Conservation (phyloP, 2,888 invertebrate species). For the Gryllus longicercus region DNA sequence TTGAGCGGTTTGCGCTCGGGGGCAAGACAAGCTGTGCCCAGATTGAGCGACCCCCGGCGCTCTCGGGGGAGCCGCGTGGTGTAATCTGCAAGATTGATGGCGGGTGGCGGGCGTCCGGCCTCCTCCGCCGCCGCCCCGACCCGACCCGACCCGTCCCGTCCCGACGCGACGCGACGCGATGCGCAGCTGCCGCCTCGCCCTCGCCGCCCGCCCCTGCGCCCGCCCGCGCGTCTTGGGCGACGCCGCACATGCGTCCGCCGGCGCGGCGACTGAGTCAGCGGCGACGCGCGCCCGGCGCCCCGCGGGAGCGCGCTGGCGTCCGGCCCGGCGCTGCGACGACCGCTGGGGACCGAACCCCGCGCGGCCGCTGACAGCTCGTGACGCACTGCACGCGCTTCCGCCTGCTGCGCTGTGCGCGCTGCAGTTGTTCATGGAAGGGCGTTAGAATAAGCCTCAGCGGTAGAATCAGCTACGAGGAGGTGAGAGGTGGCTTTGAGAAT, state of each 20-base stretch:
- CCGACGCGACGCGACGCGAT: not conserved
- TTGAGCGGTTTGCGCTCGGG: not conserved
- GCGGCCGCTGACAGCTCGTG: not conserved
- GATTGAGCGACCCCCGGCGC: not conserved
- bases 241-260: not conserved
- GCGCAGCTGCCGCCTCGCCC: not conserved
- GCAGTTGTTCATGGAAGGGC: too few species aligned
- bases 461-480: too few species aligned
- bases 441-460: too few species aligned
- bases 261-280: not conserved
- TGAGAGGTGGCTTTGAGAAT: too few species aligned
- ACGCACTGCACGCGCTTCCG: too few species aligned
- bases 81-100: not conserved
- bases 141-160: not conserved
- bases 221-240: not conserved
- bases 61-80: not conserved
- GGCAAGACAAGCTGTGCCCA: not conserved
- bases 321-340: not conserved
- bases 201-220: not conserved
- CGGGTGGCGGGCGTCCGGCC: not conserved
- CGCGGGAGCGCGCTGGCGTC: not conserved
- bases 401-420: too few species aligned
- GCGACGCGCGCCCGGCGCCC: not conserved
- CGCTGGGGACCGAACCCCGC: not conserved
- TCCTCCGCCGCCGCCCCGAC: not conserved